These are phyloP conservation scores for Nowickia ferox DNA, from an alignment of 2,888 invertebrate genomes.

Conservation along the genomic window DNA sequence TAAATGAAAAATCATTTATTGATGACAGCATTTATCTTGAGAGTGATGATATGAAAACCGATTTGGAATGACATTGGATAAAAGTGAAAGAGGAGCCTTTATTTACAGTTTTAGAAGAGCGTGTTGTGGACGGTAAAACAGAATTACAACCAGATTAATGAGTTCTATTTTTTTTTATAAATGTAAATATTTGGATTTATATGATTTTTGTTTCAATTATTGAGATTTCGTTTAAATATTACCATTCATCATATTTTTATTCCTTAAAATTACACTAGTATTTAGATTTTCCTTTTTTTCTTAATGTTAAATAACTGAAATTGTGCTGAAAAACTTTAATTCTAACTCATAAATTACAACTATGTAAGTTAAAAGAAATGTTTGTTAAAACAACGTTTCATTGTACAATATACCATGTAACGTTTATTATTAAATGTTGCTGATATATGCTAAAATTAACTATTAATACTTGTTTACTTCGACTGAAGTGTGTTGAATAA, in stretches of 20 bases:
- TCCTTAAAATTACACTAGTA: conserved; percentile 36
- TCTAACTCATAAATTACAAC: conserved; percentile 25
- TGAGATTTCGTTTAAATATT: conserved; percentile 69
- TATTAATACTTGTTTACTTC: neutral
- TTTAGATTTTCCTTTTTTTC: conserved; percentile 45
- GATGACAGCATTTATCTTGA: conserved; percentile 74
- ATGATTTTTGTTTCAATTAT: conserved; percentile 65
- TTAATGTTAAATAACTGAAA: conserved; percentile 45
- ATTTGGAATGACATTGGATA: conserved; percentile 77
- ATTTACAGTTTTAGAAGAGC: conserved; percentile 71
- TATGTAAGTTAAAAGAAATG: conserved; percentile 7
- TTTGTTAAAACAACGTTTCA: conserved; percentile 38
- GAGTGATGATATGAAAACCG: conserved; percentile 73
- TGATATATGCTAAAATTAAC: conserved; percentile 23
- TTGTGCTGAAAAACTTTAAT: conserved; percentile 64
- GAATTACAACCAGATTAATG: conserved; percentile 69
- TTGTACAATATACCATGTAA: neutral
- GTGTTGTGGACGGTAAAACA: conserved; percentile 57
- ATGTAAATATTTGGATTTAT: conserved; percentile 30
- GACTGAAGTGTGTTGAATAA: conserved; percentile 18
- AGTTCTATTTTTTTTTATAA: conserved; percentile 25
- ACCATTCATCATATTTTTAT: conserved; percentile 60
- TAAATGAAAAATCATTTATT: conserved; percentile 83
- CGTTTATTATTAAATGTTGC: neutral
- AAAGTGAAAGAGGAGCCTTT: conserved; percentile 69